phyloP scores from a whole-genome alignment of 1,140 invertebrate species.

The Zaprionus davidi region DNA sequence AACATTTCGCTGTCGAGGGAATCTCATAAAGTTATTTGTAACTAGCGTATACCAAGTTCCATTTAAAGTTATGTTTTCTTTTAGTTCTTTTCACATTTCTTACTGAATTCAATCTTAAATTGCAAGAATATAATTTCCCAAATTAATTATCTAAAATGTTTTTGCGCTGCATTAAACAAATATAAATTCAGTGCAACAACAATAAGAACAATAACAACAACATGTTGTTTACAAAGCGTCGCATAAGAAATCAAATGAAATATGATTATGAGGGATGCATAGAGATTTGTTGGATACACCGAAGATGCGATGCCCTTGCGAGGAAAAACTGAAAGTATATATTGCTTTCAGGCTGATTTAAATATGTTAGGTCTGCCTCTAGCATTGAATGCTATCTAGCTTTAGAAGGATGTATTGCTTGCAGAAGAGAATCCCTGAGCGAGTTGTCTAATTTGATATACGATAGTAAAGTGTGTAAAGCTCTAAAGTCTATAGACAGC shows the following conservation, averaged over 20 bases:
- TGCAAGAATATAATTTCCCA: conserved; percentile 36
- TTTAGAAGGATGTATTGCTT: neutral
- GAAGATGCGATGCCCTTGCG: conserved; percentile 10
- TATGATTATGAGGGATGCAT: conserved; percentile 7
- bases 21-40: neutral
- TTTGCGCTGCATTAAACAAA: conserved; percentile 59
- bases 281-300: neutral
- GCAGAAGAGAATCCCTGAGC: neutral
- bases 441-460: neutral
- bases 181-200: conserved; percentile 27
- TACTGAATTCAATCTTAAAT: neutral
- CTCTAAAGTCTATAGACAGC: neutral
- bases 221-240: conserved; percentile 60
- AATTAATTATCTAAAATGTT: conserved; percentile 75
- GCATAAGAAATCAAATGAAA: conserved; percentile 18
- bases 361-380: neutral
- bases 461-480: neutral
- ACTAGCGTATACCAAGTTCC: neutral
- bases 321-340: too few relatives aligned
- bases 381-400: neutral
- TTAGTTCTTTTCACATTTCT: too few relatives aligned
- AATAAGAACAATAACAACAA: conserved; percentile 29
- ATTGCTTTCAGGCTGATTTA: neutral
- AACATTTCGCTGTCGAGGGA: neutral
- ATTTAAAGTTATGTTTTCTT: neutral